phyloP scores from a whole-genome alignment of 2,113 vertebrate genomes.

The Colius striatus region DNA sequence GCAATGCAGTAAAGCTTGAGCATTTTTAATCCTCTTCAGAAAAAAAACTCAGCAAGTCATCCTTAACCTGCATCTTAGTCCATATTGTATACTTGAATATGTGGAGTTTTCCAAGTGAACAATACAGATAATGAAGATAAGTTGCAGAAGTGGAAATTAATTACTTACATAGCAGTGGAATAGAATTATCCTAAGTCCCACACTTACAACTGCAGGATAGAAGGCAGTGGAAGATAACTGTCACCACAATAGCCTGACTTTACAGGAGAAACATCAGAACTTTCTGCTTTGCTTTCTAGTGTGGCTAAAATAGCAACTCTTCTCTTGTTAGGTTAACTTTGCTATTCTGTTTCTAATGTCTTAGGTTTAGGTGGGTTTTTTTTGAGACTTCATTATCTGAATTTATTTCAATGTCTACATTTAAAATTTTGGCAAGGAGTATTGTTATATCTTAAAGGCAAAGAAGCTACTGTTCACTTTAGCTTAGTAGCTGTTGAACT shows the following conservation, averaged over 20 bases:
- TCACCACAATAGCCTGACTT: background rate
- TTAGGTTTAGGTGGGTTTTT: background rate
- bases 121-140: background rate
- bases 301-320: background rate
- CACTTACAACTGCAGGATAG: background rate
- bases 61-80: background rate
- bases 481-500: background rate
- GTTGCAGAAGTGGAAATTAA: background rate
- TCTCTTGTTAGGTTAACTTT: background rate
- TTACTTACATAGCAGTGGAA: background rate
- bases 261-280: background rate
- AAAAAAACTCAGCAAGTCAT: background rate
- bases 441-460: background rate
- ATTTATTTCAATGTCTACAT: background rate
- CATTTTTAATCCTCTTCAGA: background rate
- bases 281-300: background rate
- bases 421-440: background rate
- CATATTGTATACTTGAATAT: background rate
- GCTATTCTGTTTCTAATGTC: background rate
- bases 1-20: background rate
- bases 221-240: background rate
- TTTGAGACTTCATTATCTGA: background rate
- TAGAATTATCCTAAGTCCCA: background rate
- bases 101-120: background rate
- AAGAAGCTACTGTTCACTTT: background rate